Base-by-base conservation (phyloP, 2,113 vertebrate species). In the Suricata suricatta region DNA sequence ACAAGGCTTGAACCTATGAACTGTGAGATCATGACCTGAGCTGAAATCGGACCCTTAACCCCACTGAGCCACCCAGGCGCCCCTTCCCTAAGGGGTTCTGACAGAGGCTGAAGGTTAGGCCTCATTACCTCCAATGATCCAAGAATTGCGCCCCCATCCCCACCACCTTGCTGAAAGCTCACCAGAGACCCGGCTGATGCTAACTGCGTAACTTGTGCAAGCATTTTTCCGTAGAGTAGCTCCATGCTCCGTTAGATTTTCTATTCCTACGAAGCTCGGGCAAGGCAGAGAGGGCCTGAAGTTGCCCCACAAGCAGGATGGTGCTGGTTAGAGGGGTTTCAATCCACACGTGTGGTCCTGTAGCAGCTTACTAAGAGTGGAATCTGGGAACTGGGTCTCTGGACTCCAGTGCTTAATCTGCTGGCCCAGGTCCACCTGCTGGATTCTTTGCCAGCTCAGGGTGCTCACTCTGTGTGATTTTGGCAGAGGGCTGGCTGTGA, bases 101-200 rank as follows among this genome's bases (percentile, higher is more conserved):
- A 74, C 72, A 31, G 2, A 74, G 52, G 66, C 31, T 31, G 35
- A 88, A 77, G 33, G 29, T 95, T 25, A 94, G 82, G 90, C 80
- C 79, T 94, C 84, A 57, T 57, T 84, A 76, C 5, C 63, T 94
- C 69, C 54, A n/a, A 66, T 92, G 88, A 84, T 93, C 80, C 35
- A n/a, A 72, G 77, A 87, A 17, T 87, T 84, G 76, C 13, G 1
- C 38, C 44, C 44, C 29, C 68, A 8, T 0, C 57, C 57, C 21
- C 21, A 2, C 57, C 57, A 60, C 57, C 86, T 92, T 77, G 23
- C 64, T 90, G 87, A 80, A 76, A 80, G 93, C 63, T 90, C 76
- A 84, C 54, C 16, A 72, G 68, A 89, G 68, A 68, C 69, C 41
- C 54, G 33, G 52, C 41, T 52, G 33, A 72, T 83, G 35, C 54